These are phyloP conservation scores for Punctoribates punctum DNA, from an alignment of 2,888 invertebrate species.

Conservation along the genomic window DNA sequence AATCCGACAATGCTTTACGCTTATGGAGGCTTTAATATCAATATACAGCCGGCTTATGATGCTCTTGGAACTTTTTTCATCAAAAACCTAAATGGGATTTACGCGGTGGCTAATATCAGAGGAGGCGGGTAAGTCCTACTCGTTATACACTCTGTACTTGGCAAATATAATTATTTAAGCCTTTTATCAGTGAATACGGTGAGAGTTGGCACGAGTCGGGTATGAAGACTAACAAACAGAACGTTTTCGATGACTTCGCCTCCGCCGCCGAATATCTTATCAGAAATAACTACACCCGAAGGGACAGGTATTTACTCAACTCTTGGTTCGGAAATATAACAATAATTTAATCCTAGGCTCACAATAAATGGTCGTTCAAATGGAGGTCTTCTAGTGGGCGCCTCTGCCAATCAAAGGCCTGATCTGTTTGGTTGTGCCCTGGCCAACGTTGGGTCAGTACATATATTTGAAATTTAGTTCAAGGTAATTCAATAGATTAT, in stretches of 20 bases:
- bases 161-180: too few species aligned
- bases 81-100: constrained; percentile 34
- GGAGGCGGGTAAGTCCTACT: constrained; percentile 41
- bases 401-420: constrained; percentile 31
- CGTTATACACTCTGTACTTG: too few species aligned
- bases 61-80: constrained; percentile 37
- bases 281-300: constrained; percentile 35
- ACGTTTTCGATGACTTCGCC: constrained; percentile 42
- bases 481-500: background rate
- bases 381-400: constrained; percentile 37
- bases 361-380: constrained; percentile 41
- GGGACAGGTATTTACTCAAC: constrained; percentile 9
- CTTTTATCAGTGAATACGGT: constrained; percentile 29
- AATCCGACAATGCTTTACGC: constrained; percentile 56
- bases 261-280: constrained; percentile 32
- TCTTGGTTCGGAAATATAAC: background rate
- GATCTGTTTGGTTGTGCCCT: constrained; percentile 36
- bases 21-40: constrained; percentile 56
- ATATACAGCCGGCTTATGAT: constrained; percentile 36
- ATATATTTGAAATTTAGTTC: too few species aligned
- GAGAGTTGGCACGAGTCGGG: constrained; percentile 40
- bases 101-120: constrained; percentile 39
- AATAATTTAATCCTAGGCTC: background rate
- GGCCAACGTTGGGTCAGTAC: constrained; percentile 38
- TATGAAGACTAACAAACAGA: constrained; percentile 38